Base-by-base conservation (phyloP, 2,888 invertebrate genomes). In the Ptilodon capucinus region DNA sequence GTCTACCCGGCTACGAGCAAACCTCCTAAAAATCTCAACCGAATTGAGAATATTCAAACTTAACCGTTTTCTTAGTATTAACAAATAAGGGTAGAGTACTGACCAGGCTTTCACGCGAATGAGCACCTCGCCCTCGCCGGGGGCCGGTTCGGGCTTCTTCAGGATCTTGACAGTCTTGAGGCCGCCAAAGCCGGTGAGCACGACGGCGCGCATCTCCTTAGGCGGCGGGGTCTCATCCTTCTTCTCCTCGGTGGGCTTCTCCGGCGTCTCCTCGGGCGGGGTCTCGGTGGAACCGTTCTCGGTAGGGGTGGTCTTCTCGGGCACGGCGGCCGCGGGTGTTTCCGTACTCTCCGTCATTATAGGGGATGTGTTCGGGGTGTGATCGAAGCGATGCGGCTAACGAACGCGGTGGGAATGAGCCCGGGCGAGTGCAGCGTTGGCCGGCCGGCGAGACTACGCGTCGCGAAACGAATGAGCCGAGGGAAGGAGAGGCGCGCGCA, bases 41-140 rank as follows among this genome's bases (percentile, higher is more conserved):
- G 39, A 25, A 5, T 40, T 25, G 32, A 28, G 32, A 38, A 38
- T 16, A 46, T 46, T 46, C 42, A 46, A 46, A 46, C 6, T 9
- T 34, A 43, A 43, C 40, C 25, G 40, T 25, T 42, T 30, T 9
- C 17, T 14, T 41, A 43, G 43, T 58, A 51, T 47, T 45, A 40
- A 53, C 40, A 48, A 53, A 55, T 30, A 25, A 51, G 39, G 21
- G 44, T 39, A 50, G 49, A 54, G 53, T 54, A 94, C 96, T 95
- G 76, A 97, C 97, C 97, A 96, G 74, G 97, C 95, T 84, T 95
- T 95, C 47, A 97, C 96, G 64, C 96, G 92, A 74, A 97, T 95
- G 51, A 96, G 92, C 56, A 97, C 95, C 84, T 97, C 95, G 68
- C 95, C 95, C 77, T 95, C 94, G 65, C 88, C 92, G 46, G 93